phyloP scores from a whole-genome alignment of 2,888 invertebrate species.

The Scaptomyza polygonia region DNA sequence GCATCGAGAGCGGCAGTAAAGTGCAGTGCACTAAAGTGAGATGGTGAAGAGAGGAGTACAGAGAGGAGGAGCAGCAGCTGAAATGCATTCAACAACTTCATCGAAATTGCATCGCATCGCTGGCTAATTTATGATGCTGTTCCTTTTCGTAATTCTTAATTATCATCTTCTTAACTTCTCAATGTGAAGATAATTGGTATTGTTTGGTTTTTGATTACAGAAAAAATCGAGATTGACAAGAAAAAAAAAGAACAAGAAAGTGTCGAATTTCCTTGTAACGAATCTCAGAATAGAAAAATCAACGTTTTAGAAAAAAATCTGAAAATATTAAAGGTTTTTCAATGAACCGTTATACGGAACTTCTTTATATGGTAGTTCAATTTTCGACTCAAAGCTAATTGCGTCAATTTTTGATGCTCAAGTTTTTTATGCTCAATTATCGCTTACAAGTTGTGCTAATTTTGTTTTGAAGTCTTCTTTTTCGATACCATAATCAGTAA shows the following conservation, averaged over 20 bases:
- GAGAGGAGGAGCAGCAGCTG: background rate
- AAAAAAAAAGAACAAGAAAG: too few species aligned
- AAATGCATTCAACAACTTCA: constrained; percentile 31
- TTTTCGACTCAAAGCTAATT: too few species aligned
- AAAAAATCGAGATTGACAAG: too few species aligned
- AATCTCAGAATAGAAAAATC: too few species aligned
- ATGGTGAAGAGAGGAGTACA: background rate
- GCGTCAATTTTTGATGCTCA: too few species aligned
- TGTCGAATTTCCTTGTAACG: too few species aligned
- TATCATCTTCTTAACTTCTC: background rate
- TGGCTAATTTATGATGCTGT: constrained; percentile 8
- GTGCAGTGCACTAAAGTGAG: background rate
- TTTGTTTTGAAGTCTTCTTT: background rate
- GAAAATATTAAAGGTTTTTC: too few species aligned
- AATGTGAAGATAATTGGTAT: constrained; percentile 3
- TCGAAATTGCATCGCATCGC: constrained; percentile 31
- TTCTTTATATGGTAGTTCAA: too few species aligned
- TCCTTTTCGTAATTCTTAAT: background rate
- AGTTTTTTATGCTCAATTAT: background rate
- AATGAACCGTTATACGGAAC: too few species aligned
- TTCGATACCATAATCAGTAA: background rate
- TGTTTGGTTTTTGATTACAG: background rate
- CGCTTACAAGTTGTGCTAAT: background rate
- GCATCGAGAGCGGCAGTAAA: background rate
- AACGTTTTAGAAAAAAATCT: too few species aligned